Conservation (phyloP, 2,888 invertebrate genomes). For the Pyrochroa serraticornis region DNA sequence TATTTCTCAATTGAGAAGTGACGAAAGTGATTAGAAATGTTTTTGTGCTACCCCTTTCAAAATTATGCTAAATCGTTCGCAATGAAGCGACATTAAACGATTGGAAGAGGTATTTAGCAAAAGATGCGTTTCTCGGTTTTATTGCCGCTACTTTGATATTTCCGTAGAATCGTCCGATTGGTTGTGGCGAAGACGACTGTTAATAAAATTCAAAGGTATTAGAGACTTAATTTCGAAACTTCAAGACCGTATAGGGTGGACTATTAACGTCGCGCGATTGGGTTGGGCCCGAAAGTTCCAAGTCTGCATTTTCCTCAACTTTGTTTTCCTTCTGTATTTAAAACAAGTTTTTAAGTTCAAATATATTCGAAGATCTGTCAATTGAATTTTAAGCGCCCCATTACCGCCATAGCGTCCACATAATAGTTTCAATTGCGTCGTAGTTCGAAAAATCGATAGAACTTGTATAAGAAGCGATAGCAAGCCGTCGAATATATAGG, state of each 20-base stretch:
- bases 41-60: too few relatives aligned
- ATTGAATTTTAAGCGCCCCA: conserved; percentile 7
- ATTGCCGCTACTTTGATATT: too few relatives aligned
- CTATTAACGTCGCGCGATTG: conserved; percentile 9
- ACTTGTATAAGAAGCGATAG: conserved; percentile 5
- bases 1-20: too few relatives aligned
- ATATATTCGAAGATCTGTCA: conserved; percentile 9
- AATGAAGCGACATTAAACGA: too few relatives aligned
- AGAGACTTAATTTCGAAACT: conserved; percentile 12
- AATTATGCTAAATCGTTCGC: too few relatives aligned
- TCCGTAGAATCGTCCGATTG: too few relatives aligned
- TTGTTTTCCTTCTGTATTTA: conserved; percentile 17
- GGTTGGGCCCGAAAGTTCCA: conserved; percentile 3
- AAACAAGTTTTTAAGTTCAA: conserved; percentile 11
- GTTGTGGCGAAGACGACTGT: background rate
- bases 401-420: background rate
- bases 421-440: too few relatives aligned
- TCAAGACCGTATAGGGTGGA: background rate
- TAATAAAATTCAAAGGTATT: conserved; percentile 7
- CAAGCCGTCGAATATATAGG: conserved; percentile 7
- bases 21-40: too few relatives aligned
- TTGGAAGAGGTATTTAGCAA: too few relatives aligned
- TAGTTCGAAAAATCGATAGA: background rate
- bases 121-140: too few relatives aligned
- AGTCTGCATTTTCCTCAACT: conserved; percentile 4